phyloP scores from a whole-genome alignment of 2,888 invertebrate genomes.

The Iphiclides podalirius region DNA sequence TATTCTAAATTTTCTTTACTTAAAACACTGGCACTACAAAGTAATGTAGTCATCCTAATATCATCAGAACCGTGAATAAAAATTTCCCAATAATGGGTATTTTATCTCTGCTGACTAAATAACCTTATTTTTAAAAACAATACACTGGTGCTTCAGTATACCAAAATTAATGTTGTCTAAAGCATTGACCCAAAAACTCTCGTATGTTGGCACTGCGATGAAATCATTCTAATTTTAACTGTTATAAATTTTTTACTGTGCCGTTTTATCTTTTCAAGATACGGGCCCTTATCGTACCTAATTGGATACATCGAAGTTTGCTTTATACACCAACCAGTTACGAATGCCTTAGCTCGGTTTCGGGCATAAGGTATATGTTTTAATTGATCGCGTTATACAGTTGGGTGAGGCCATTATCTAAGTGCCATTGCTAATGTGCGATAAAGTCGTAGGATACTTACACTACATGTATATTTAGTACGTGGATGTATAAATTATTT shows the following conservation, averaged over 20 bases:
- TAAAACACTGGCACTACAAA: too few species aligned
- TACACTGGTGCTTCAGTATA: too few species aligned
- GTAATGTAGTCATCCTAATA: too few species aligned
- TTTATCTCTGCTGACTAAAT: too few species aligned
- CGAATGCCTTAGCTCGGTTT: conserved; percentile 29
- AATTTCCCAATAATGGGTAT: too few species aligned
- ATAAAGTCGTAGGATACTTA: conserved; percentile 7
- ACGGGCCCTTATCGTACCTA: conserved; percentile 61
- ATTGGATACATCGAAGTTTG: conserved; percentile 49
- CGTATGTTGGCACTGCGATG: conserved; percentile 42
- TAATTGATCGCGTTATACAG: conserved; percentile 40
- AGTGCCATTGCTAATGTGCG: conserved; percentile 17
- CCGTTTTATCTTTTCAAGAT: conserved; percentile 56
- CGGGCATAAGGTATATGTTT: conserved; percentile 20
- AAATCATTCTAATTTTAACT: conserved; percentile 50
- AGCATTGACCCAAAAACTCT: conserved; percentile 42
- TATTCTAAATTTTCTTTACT: too few species aligned
- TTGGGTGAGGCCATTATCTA: conserved; percentile 62
- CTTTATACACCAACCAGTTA: conserved; percentile 38
- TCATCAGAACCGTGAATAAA: too few species aligned
- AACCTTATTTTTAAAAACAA: too few species aligned
- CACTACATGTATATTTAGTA: neutral
- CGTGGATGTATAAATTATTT: neutral
- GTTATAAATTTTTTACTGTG: conserved; percentile 42
- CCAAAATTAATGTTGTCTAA: too few species aligned